Conservation (phyloP, 2,797 vertebrate genomes). For the Anolis apletophallus region DNA sequence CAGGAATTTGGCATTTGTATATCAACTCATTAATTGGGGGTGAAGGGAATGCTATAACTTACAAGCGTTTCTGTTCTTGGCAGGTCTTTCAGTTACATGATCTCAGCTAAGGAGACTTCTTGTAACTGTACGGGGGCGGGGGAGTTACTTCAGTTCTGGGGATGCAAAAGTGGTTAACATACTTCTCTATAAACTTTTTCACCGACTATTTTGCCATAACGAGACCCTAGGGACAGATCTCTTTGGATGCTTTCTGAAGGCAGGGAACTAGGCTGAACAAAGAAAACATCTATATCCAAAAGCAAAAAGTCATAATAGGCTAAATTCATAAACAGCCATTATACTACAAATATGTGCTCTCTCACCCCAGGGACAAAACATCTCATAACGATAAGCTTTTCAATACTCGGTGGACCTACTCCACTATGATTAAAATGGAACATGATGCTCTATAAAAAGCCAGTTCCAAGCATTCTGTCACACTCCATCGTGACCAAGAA, state of each 20-base stretch:
- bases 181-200: constrained; percentile 36
- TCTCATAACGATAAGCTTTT: constrained; percentile 26
- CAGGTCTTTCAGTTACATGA: constrained; percentile 18
- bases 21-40: constrained; percentile 36
- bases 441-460: background rate
- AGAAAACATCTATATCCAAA: constrained; percentile 23
- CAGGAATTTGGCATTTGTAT: constrained; percentile 36
- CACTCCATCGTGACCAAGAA: background rate
- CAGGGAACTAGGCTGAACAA: constrained; percentile 13
- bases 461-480: background rate
- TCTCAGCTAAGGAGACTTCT: constrained; percentile 20
- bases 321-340: constrained; percentile 14
- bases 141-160: constrained; percentile 27
- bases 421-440: background rate
- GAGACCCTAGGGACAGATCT: constrained; percentile 2
- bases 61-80: constrained; percentile 32
- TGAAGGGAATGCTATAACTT: background rate
- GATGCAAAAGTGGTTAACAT: constrained; percentile 3
- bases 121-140: constrained; percentile 6
- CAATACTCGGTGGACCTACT: background rate
- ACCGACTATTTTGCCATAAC: constrained; percentile 14
- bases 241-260: constrained; percentile 11
- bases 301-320: constrained; percentile 4
- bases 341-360: constrained; percentile 2
- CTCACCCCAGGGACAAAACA: background rate